These are phyloP conservation scores for Sebastes iracundus DNA, from an alignment of 2,797 vertebrate genomes.

Conservation along the genomic window DNA sequence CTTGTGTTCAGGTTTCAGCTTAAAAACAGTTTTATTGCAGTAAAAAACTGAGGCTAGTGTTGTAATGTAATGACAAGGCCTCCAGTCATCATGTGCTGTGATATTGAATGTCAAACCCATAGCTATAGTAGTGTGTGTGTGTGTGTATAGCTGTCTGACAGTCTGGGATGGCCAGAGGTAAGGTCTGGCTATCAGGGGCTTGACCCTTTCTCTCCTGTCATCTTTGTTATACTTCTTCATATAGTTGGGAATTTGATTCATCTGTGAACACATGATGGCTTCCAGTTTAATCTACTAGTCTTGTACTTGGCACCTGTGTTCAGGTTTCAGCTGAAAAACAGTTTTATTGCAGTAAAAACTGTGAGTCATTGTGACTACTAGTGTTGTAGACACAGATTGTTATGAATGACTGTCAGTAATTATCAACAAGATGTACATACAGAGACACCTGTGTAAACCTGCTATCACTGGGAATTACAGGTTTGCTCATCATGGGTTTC, in stretches of 20 bases:
- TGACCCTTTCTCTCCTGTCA: conserved; percentile 42
- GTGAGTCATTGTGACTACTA: too few species aligned
- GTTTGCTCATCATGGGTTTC: not conserved
- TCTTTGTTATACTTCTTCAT: not conserved
- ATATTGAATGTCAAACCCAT: conserved; percentile 29
- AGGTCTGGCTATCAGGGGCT: conserved; percentile 38
- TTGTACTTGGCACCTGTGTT: not conserved
- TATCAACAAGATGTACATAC: conserved; percentile 1
- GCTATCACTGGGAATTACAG: conserved; percentile 50
- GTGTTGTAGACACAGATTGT: not conserved
- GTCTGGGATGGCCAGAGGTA: conserved; percentile 33
- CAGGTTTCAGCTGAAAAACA: too few species aligned
- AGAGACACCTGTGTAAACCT: conserved; percentile 38
- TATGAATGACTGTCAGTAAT: conserved; percentile 17
- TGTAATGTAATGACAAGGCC: conserved; percentile 40
- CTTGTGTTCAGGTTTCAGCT: conserved; percentile 26
- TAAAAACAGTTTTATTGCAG: conserved; percentile 42
- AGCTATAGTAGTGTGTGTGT: not conserved
- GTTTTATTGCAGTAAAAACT: too few species aligned
- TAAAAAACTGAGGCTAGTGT: conserved; percentile 45
- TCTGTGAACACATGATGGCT: not conserved
- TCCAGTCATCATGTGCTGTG: conserved; percentile 22
- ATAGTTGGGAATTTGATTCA: not conserved
- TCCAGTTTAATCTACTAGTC: not conserved
- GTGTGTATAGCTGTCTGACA: not conserved